Base-by-base conservation (phyloP, 2,888 invertebrate genomes). In the Diploptera punctata region DNA sequence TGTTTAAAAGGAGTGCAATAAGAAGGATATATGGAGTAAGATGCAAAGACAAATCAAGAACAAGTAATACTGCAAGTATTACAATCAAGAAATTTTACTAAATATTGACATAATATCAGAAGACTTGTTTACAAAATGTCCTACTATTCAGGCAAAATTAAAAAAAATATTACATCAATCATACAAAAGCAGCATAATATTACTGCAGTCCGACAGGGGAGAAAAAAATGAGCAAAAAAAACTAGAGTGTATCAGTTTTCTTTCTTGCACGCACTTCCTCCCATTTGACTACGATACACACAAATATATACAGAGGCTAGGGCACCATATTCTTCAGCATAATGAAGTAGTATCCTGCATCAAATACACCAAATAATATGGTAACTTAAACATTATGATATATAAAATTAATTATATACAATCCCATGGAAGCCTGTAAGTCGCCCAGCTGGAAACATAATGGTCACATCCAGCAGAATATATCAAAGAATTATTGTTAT, bases 101-200 rank as follows among this genome's bases (percentile, higher is more conserved):
- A 65, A 65, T 65, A 24, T 57, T 57, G 57, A 57, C 57, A 57
- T 68, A 68, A 68, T 68, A 68, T 68, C 38, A 68, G 68, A 57
- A 68, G 68, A 68, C 68, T 57, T 54, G 62, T 65, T 71, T 65
- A 65, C 71, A 71, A 62, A 71, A 70, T 49, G 49, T 67, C 33
- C 65, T 71, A 71, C 71, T 49, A 10, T 29, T 71, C 52, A 65
- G 71, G 71, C 71, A 67, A 70, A 70, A n/a, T 62, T 70, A 70
- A n/a, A n/a, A 70, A 70, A 61, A 70, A 70, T 70, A 70, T 60
- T 70, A 71, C 65, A 71, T 57, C 54, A 68, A 57, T 57, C 54
- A 54, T 68, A 33, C 24, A 13, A 65, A 70, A 70, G 70, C 70
- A 70, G 70, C 38, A 69, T 33, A 44, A 67, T 18, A 62, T 61